Evolutionary conservation across 2,888 invertebrate genomes (phyloP), one percentile per base, ranked within the genome.

Genomic region (Folsomia manolachei): DNA sequence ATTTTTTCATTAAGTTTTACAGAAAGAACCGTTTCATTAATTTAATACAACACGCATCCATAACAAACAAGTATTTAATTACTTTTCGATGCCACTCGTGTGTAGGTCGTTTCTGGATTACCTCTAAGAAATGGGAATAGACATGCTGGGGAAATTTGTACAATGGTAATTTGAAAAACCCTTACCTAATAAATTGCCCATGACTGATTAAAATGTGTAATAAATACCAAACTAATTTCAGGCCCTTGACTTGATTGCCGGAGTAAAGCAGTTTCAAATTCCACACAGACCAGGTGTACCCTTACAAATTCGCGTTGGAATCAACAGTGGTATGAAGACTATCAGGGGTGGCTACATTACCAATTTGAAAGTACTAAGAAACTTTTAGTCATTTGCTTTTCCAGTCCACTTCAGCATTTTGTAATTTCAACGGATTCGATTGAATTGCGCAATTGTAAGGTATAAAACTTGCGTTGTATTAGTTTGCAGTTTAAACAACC

Each of bases 261-360:
- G 87, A 1, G 81, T 88, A 1, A 84, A 85, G 63, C 86, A 85
- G 7, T 88, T 87, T 1, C 82, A 82, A 53, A 88, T 89, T 4
- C 88, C 88, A 0, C 88, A 89, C 79, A 82, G 84, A 68, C 86
- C 87, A 0, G 82, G 81, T 7, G 67, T 75, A n/a, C 78, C 83
- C n/a, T 82, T 88, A 19, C 82, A 84, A 75, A 86, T 88, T 70
- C 83, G 88, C 1, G 86, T 87, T 1, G 88, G 88, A 0, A 84
- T 89, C 78, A 89, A 89, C 83, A 88, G 88, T 0, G 89, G 89
- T 88, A 89, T 73, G 89, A 89, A 11, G 89, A 89, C n/a, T n/a
- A n/a, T n/a, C 0, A 88, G 89, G 0, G 88, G 89, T 0, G 88
- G 89, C 1, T 85, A 86, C 69, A 86, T 85, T n/a, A n/a, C n/a